phyloP scores from a whole-genome alignment of 2,113 vertebrate genomes.

The Henicopernis longicauda region DNA sequence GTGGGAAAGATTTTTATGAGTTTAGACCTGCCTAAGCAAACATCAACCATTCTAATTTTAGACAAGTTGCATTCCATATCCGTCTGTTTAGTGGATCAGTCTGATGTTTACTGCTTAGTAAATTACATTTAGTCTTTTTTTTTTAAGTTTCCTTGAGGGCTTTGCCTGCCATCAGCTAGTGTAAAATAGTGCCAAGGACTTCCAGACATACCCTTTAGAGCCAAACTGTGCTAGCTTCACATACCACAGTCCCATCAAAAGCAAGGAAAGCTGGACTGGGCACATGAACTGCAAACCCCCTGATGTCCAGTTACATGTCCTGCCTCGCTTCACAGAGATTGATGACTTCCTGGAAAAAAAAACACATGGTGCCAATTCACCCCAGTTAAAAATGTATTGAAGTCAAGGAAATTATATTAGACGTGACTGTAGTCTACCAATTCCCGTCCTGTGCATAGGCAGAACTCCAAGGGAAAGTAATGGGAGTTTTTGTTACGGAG shows the following conservation, averaged over 20 bases:
- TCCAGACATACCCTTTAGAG: neutral
- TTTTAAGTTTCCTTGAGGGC: neutral
- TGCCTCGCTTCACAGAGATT: neutral
- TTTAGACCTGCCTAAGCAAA: constrained; percentile 44
- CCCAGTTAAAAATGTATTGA: neutral
- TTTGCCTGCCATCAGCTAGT: neutral
- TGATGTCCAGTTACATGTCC: neutral
- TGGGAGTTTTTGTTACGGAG: neutral
- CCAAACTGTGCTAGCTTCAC: neutral
- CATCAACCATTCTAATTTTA: constrained; percentile 25
- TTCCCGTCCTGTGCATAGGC: neutral
- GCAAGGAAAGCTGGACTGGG: neutral
- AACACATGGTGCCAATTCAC: neutral
- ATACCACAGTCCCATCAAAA: neutral
- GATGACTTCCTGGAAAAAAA: neutral
- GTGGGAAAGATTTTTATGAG: constrained; percentile 1
- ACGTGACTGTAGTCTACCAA: neutral
- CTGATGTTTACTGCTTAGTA: neutral
- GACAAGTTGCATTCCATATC: neutral
- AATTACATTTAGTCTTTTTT: neutral
- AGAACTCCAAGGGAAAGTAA: constrained; percentile 1
- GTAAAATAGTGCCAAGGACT: neutral
- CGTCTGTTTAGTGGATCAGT: constrained; percentile 30
- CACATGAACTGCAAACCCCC: neutral
- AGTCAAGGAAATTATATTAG: neutral